Evolutionary conservation across 2,888 invertebrate genomes (phyloP), one percentile per base, ranked within the genome.

Genomic region (Sympetrum striolatum): DNA sequence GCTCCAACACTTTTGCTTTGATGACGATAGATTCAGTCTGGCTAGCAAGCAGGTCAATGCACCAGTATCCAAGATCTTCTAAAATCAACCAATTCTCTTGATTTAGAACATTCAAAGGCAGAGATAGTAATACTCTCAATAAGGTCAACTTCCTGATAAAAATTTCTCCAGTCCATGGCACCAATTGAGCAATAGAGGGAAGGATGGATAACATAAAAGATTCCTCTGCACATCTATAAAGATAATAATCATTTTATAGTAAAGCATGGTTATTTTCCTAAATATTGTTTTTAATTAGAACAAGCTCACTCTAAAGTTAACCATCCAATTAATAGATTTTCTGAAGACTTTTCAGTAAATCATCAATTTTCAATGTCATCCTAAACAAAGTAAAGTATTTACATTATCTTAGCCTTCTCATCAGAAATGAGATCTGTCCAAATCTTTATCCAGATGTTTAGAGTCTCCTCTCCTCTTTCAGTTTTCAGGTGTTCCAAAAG

Each of bases 1-100:
- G 91, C 37, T 92, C 91, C 64, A 93, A 91, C 22, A 92, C 92
- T 90, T 92, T 92, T 14, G n/a, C 64, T 80, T 91, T 91, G 35
- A 90, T 53, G 18, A 90, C 53, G 31, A 91, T 37, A 22, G 81
- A 53, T 15, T 81, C 35, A 4, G 90, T 14, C n/a, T 80, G n/a
- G 25, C 80, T 79, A 8, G 79, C 35, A 18, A 91, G 60, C 44
- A 86, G 90, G 15, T 8, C 2, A 12, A 90, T 90, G 48, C 90
- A 73, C 91, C 91, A 91, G 2, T 64, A n/a, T 22, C 44, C 48
- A 79, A 91, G 35, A 35, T 22, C 90, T 60, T 25, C 64, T 0
- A 73, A 73, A 73, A 15, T 10, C 73, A 73, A 25, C 25, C 25
- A 73, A 3, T 73, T 31, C 31, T 73, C 25, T 73, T 18, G 25